Evolutionary conservation across 2,888 invertebrate genomes (phyloP), one percentile per base, ranked within the genome.

Genomic region (Tipula lateralis): DNA sequence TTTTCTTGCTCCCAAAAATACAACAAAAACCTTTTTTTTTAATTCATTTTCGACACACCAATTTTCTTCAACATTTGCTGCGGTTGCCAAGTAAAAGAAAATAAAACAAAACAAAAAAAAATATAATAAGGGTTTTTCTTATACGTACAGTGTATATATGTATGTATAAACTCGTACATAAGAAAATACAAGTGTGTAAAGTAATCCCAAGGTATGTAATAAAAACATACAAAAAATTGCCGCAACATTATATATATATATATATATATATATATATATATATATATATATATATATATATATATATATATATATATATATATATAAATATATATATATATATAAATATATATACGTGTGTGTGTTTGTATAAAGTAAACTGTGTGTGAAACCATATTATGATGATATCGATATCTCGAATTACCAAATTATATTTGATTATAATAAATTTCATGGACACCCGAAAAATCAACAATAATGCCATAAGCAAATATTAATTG

Each of bases 371-470:
- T 29, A 29, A 29, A 30, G 24, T 24, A 29, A 29, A 24, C 2
- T 29, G 29, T 82, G 29, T 30, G 32, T 30, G 29, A 30, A 82
- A 82, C 82, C 82, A 82, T 82, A 30, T 32, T 82, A 29, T 82
- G 32, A 30, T 30, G 29, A 32, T 82, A 30, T 16, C 16, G 30
- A 82, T 32, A 82, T 82, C 82, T 82, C 82, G 30, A 82, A 30
- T 82, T 82, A 32, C 29, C 82, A 82, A 82, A 82, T 30, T 32
- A 82, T 32, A 82, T 82, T 82, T 82, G 82, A 82, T 66, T 66
- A 66, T 66, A 19, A 66, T 66, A 66, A 66, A 66, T 66, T 66
- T 66, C 66, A 66, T 66, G 66, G 66, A 66, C 66, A 66, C 66
- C 66, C 66, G 24, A 66, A 66, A 66, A 66, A 66, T 66, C 66